Evolutionary conservation across 2,888 invertebrate genomes (phyloP).

Genomic region (Acleris sparsana): DNA sequence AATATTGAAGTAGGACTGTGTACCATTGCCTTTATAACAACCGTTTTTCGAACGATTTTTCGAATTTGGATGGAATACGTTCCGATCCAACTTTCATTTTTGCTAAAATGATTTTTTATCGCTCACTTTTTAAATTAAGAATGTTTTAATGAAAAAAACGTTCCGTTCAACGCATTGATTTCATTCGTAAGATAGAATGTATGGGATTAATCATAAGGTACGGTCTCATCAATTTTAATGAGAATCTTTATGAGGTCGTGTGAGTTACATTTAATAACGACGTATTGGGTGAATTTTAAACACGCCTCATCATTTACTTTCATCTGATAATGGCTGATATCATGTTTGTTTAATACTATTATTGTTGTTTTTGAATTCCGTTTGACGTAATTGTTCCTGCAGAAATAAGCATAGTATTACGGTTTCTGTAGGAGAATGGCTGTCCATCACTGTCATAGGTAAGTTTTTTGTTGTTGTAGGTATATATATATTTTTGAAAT

Average conservation of each 20-base stretch:
- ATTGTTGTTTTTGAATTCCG: background rate
- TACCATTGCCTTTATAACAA: slow-evolving; percentile 11
- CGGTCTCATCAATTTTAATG: slow-evolving; percentile 62
- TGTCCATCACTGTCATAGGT: no score
- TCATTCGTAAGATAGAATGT: slow-evolving; percentile 53
- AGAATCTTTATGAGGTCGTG: slow-evolving; percentile 37
- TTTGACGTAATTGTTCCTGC: background rate
- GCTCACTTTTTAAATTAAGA: slow-evolving; percentile 35
- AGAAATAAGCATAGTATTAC: no score
- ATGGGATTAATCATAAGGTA: slow-evolving; percentile 51
- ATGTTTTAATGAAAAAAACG: slow-evolving; percentile 38
- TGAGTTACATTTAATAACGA: slow-evolving; percentile 30
- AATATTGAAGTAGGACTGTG: background rate
- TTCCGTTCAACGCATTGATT: slow-evolving; percentile 44
- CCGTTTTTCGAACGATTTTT: slow-evolving; percentile 24
- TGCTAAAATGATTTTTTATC: slow-evolving; percentile 49
- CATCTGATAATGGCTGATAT: slow-evolving; percentile 20
- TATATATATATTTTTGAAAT: no score
- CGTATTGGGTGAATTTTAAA: slow-evolving; percentile 22
- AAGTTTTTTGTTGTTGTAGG: no score
- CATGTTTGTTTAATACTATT: slow-evolving; percentile 27
- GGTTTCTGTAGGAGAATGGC: no score
- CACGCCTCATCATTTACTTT: slow-evolving; percentile 23
- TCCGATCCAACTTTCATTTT: slow-evolving; percentile 44
- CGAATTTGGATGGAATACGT: slow-evolving; percentile 22